These are phyloP conservation scores for Cichlasoma orientale DNA, from an alignment of 2,797 vertebrate species.

Conservation along the genomic window DNA sequence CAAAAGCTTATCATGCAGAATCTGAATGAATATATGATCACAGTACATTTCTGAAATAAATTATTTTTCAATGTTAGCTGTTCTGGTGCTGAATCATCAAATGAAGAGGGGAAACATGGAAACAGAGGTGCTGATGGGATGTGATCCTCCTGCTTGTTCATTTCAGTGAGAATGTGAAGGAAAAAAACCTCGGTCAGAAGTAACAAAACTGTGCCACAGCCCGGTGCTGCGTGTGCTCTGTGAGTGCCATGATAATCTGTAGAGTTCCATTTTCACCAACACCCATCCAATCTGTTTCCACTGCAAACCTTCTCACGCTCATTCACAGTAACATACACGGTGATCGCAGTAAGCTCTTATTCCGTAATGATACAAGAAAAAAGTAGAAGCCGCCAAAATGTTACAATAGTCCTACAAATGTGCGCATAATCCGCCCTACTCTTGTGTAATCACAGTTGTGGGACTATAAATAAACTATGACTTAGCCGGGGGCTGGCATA, in stretches of 20 bases:
- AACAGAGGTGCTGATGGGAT: background rate
- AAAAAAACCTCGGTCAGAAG: background rate
- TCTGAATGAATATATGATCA: constrained; percentile 83
- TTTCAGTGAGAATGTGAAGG: background rate
- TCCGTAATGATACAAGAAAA: background rate
- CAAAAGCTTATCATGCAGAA: constrained; percentile 76
- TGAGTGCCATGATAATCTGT: background rate
- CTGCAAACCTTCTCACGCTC: background rate
- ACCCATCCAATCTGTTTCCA: background rate
- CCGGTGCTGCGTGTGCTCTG: background rate
- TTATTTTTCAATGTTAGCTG: constrained; percentile 81
- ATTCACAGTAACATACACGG: background rate
- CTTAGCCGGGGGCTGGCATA: background rate
- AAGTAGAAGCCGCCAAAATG: background rate
- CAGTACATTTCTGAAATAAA: constrained; percentile 82
- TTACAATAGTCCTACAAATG: background rate
- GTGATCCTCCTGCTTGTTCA: background rate
- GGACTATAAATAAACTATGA: background rate
- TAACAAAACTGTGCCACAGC: background rate
- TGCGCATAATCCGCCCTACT: background rate
- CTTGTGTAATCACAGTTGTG: background rate
- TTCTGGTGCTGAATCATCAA: constrained; percentile 38
- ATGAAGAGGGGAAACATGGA: background rate
- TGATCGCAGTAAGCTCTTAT: background rate
- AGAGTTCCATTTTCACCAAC: background rate